These are phyloP conservation scores for Meloidogyne hapla DNA, from an alignment of 1,140 invertebrate genomes.

Conservation along the genomic window DNA sequence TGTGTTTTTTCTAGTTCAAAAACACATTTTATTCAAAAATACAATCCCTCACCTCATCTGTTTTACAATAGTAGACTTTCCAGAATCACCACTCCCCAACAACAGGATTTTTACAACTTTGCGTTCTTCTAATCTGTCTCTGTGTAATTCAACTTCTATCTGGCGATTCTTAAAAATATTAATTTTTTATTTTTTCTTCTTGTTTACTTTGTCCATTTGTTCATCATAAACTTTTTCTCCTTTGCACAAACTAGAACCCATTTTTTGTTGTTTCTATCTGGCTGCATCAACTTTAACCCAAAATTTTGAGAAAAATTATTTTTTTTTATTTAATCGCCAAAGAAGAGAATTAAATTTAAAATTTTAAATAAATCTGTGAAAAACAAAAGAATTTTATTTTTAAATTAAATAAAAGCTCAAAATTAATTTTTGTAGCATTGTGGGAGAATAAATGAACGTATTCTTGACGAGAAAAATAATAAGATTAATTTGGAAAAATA, in stretches of 20 bases:
- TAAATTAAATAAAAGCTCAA: too few species aligned
- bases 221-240: constrained; percentile 45
- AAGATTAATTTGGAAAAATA: too few species aligned
- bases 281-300: neutral
- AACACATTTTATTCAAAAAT: neutral
- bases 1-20: too few species aligned
- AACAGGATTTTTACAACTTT: constrained; percentile 44
- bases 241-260: constrained; percentile 44
- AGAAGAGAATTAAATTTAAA: too few species aligned
- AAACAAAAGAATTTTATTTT: too few species aligned
- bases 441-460: too few species aligned
- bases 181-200: neutral
- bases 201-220: constrained; percentile 10
- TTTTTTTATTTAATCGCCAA: neutral
- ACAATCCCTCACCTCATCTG: constrained; percentile 37
- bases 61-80: constrained; percentile 49
- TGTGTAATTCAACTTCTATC: constrained; percentile 41
- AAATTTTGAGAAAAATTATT: neutral
- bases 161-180: constrained; percentile 31
- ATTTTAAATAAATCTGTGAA: too few species aligned
- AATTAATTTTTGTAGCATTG: too few species aligned
- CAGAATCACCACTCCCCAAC: constrained; percentile 43
- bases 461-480: too few species aligned
- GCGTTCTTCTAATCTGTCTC: constrained; percentile 34
- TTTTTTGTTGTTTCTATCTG: neutral